Conservation (phyloP, 1,140 invertebrate genomes). For the Maniola jurtina region DNA sequence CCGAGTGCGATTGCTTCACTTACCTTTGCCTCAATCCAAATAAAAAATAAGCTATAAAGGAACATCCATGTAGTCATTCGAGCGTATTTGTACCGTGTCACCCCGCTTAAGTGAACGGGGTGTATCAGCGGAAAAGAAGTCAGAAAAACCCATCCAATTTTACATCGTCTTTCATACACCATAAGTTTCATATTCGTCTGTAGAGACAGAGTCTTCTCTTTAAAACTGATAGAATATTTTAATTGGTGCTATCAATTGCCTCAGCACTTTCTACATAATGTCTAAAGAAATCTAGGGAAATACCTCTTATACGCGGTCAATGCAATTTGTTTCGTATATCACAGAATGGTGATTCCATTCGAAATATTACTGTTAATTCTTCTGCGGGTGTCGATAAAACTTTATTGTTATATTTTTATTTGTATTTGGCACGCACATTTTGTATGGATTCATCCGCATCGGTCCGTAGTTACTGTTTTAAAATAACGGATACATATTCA, state of each 20-base stretch:
- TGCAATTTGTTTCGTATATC: conserved; percentile 1
- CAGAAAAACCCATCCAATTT: neutral
- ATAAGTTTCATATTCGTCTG: neutral
- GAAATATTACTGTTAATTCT: neutral
- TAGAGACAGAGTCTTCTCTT: neutral
- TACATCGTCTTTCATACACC: neutral
- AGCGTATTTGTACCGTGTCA: neutral
- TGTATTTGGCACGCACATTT: conserved; percentile 10
- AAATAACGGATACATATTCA: neutral
- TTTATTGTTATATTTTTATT: conserved; percentile 21
- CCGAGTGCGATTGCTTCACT: too few species aligned
- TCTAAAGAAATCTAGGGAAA: neutral
- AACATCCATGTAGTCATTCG: too few species aligned
- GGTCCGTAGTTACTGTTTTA: neutral
- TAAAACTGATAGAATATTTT: conserved; percentile 29
- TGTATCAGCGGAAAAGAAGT: neutral
- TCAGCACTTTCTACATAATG: conserved; percentile 43
- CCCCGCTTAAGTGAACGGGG: neutral
- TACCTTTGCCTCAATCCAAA: too few species aligned
- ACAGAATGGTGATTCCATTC: neutral
- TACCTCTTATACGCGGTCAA: neutral
- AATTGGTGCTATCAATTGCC: conserved; percentile 55
- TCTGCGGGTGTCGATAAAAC: neutral
- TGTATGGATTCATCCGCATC: neutral
- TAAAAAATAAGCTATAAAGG: too few species aligned